Evolutionary conservation across 2,888 invertebrate species (phyloP), one percentile per base, ranked within the genome.

Genomic region (Myopa tessellatipennis): DNA sequence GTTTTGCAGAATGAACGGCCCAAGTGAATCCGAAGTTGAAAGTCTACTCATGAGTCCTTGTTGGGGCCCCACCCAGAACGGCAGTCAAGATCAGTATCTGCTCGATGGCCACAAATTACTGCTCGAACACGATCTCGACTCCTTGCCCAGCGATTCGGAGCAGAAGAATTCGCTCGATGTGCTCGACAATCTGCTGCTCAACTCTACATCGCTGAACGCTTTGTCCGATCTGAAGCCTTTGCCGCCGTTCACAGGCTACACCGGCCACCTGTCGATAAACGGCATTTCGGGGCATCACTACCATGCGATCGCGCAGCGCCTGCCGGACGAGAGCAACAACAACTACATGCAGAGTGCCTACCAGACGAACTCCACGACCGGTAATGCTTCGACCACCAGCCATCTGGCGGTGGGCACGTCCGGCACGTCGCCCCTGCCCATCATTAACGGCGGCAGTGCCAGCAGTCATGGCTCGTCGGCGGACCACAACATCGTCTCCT

Each of bases 221-320:
- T 91, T 96, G 80, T 95, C 96, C 55, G 96, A 96, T 86, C 91
- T 96, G 80, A 96, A 96, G 87, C 94, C 94, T 0, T 90, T 96
- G 82, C 96, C 96, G 5, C 96, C 96, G 6, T 96, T 96, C 88
- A 95, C 95, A 67, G 94, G 94, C 45, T 95, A 95, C 89, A 95
- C 96, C 26, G 95, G 95, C 1, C 95, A 96, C 85, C 90, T 96
- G 79, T 95, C 95, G 83, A 96, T 96, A 88, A 96, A 96, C 89
- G 95, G 95, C 76, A 95, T 96, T 84, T 94, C 95, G 74, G 96
- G 96, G 2, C 95, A 95, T 87, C 96, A 96, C 87, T 96, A 94
- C 87, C 95, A 96, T 87, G 94, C 95, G 82, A 95, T 96, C 87
- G 95, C 95, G 0, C 93, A 94, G 87, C 91, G 94, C 77, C 90